phyloP scores from a whole-genome alignment of 2,888 invertebrate genomes.

The Melitaea athalia region DNA sequence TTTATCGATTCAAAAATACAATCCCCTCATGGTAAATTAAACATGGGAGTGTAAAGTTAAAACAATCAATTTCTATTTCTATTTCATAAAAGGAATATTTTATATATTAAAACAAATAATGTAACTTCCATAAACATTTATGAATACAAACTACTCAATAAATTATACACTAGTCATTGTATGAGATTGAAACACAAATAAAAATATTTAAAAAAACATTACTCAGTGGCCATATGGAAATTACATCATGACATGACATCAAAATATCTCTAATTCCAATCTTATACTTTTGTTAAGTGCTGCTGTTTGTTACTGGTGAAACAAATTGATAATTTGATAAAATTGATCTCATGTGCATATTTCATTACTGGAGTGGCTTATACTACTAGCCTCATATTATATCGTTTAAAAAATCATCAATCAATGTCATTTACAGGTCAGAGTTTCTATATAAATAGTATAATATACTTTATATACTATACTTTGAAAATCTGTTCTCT shows the following conservation, averaged over 20 bases:
- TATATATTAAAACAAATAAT: conserved; percentile 48
- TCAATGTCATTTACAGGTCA: conserved; percentile 6
- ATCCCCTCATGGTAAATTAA: conserved; percentile 73
- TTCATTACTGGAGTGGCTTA: conserved; percentile 4
- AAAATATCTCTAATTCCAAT: conserved; percentile 3
- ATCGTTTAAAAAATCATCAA: not conserved
- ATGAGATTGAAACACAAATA: too few relatives aligned
- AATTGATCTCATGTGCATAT: conserved; percentile 22
- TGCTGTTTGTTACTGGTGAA: not conserved
- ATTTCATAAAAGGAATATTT: conserved; percentile 36
- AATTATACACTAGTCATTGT: too few relatives aligned
- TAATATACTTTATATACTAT: conserved; percentile 13
- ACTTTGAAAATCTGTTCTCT: conserved; percentile 18
- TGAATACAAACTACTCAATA: not conserved
- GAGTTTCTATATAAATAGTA: conserved; percentile 10
- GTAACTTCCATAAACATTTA: conserved; percentile 65
- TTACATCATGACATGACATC: conserved; percentile 35
- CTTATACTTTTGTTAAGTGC: not conserved
- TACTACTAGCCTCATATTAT: conserved; percentile 8
- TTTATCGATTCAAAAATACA: conserved; percentile 46
- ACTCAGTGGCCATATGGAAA: conserved; percentile 30
- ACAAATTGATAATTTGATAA: conserved; percentile 10
- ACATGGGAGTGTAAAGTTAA: conserved; percentile 36
- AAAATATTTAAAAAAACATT: not conserved
- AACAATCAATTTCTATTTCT: conserved; percentile 10